phyloP scores from a whole-genome alignment of 2,113 vertebrate species.

The Danionella cerebrum region DNA sequence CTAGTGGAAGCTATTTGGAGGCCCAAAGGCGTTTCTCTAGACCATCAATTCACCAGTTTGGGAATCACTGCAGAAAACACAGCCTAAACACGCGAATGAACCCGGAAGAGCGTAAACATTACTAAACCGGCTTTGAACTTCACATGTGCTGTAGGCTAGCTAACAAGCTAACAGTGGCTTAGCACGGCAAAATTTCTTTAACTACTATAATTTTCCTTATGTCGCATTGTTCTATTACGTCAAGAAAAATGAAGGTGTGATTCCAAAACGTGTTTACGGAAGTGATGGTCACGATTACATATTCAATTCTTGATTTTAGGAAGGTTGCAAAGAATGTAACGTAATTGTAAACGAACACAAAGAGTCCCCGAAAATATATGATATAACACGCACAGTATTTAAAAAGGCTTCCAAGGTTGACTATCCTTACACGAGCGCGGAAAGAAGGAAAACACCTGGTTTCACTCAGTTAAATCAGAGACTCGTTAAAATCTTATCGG shows the following conservation, averaged over 20 bases:
- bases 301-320: background rate
- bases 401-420: background rate
- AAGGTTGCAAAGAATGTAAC: background rate
- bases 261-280: background rate
- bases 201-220: background rate
- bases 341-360: background rate
- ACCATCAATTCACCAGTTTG: background rate
- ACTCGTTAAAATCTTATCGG: background rate
- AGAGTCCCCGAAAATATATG: background rate
- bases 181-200: background rate
- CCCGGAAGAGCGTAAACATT: background rate
- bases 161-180: background rate
- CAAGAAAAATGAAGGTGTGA: background rate
- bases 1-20: background rate
- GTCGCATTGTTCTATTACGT: background rate
- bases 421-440: background rate
- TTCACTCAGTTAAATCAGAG: background rate
- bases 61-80: background rate
- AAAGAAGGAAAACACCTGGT: background rate
- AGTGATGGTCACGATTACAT: background rate
- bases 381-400: background rate
- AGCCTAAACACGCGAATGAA: background rate
- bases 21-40: background rate
- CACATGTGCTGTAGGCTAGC: background rate
- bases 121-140: background rate